Evolutionary conservation across 92 coral and sea anemone genomes (phyloP), one percentile per base, ranked within the genome.

Genomic region (Montipora capitata): DNA sequence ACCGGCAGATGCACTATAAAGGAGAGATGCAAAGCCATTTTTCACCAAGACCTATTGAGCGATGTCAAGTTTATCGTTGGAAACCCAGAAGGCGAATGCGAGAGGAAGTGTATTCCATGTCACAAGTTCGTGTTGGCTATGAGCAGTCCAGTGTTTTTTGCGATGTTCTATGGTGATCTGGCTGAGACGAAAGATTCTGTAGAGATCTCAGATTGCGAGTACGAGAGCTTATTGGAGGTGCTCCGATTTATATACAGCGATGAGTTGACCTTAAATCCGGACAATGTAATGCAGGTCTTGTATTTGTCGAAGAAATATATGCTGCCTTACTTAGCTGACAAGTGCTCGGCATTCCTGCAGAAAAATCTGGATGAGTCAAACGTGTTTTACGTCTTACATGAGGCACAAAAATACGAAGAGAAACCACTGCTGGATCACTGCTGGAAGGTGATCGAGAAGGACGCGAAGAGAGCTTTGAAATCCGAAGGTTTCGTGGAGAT

Each of bases 301-400:
- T 69, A 85, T 67, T 68, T 85, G 38, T 72, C 90, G 67, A 83
- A 91, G 84, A 87, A 91, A 49, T 91, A 87, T 77, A 87, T 82
- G 73, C 65, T 91, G 43, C 89, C 92, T 17, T 65, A 81, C 7
- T 85, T 92, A 42, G 75, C 80, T 17, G 79, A 89, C 49, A 64
- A 88, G 68, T 89, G 93, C 65, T 49, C 74, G 10, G 79, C 17
- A 38, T 68, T 40, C 51, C 71, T 66, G 12, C 43, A 66, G 12
- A 10, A 66, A 16, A 68, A 68, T 15, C 5, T 68, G 74, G 74
- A 68, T 40, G 49, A 12, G 9, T 8, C 74, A 40, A 87, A 87
- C 76, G 91, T 87, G 8, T 87, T 87, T 62, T 27, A 18, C 68
- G 66, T 87, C 58, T 48, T 87, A 15, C 13, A 59, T 4, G 7